Conservation (phyloP, 2,888 invertebrate genomes). For the Bimastos eiseni region DNA sequence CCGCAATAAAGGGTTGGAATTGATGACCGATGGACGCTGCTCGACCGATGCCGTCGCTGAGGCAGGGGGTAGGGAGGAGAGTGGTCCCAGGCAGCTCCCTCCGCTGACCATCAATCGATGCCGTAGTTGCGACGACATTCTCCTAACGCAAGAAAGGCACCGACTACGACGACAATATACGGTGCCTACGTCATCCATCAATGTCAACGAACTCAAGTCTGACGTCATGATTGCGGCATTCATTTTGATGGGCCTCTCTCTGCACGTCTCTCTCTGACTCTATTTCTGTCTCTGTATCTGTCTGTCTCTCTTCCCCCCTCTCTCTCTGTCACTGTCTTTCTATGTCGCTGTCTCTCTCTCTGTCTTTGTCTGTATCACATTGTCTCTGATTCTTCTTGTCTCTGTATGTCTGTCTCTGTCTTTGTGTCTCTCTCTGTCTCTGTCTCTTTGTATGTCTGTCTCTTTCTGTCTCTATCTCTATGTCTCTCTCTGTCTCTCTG, state of each 20-base stretch:
- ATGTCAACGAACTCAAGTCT: neutral
- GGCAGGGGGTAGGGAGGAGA: too few relatives aligned
- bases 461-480: too few relatives aligned
- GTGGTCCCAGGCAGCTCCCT: neutral
- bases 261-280: neutral
- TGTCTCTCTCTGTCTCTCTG: too few relatives aligned
- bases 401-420: constrained; percentile 10
- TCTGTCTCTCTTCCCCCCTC: neutral
- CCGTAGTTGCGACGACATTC: neutral
- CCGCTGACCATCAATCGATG: neutral
- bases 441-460: too few relatives aligned
- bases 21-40: neutral
- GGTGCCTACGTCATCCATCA: neutral
- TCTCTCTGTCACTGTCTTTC: neutral
- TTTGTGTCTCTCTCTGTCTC: neutral
- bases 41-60: neutral
- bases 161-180: neutral
- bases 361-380: neutral
- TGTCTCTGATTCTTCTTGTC: neutral
- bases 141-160: neutral
- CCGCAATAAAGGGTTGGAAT: neutral
- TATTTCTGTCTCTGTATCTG: too few relatives aligned
- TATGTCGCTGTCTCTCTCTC: neutral
- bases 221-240: neutral
- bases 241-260: neutral